Evolutionary conservation across 2,797 vertebrate species (phyloP), one percentile per base, ranked within the genome.

Genomic region (Hypotaenidia okinawae): DNA sequence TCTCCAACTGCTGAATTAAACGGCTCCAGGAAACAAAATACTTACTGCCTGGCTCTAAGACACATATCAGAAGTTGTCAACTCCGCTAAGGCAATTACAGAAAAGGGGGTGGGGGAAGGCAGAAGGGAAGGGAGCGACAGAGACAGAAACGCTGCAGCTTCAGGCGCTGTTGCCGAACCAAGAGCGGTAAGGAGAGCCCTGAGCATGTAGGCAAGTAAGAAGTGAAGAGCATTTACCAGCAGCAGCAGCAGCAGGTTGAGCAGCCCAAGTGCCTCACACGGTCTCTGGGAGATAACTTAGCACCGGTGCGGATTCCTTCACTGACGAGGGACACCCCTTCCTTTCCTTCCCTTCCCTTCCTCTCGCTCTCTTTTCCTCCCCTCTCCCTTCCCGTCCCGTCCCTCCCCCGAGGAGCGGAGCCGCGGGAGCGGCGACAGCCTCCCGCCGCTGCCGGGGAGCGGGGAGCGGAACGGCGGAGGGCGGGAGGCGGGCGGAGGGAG

Each of bases 211-310:
- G 94, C 96, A 7, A 97, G 95, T 94, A 81, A 96, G 97, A 96
- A 98, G 97, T 79, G 97, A 95, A 93, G 96, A 97, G 94, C 97
- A 88, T 98, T 98, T 98, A 98, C 98, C 97, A 28, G 97, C 97
- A 55, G 96, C 97, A 69, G 96, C 96, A 33, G 97, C 95, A 77
- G 98, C 97, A 97, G 97, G 96, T 95, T 94, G 96, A 97, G 97
- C 97, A 96, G 97, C 97, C 97, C 95, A 94, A 96, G 96, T 89
- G 96, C 96, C 97, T 98, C 97, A 84, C 97, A 89, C 96, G 96
- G 97, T 97, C 97, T 96, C 97, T 91, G 97, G 94, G 95, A 95
- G 97, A 96, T 33, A 98, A 98, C 97, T 98, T 98, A 77, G 96
- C 96, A 85, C 82, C 91, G 89, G 95, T 77, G 97, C 97, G 95